Conservation (phyloP, 2,888 invertebrate genomes). For the Pomacea canaliculata region DNA sequence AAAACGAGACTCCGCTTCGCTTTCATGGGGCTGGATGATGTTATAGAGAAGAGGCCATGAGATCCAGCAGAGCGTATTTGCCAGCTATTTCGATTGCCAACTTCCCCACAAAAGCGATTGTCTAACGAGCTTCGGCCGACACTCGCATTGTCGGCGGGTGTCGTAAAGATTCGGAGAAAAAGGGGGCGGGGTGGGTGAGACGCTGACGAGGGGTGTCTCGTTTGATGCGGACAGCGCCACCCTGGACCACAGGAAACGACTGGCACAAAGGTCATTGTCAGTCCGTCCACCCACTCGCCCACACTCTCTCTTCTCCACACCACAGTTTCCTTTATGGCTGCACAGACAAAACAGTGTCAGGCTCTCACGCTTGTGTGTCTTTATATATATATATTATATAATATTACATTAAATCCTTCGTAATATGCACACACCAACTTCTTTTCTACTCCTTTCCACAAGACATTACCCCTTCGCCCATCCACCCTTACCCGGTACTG, state of each 20-base stretch:
- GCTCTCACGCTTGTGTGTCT: no score
- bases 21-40: neutral
- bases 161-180: conserved; percentile 1
- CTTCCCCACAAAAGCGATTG: conserved; percentile 14
- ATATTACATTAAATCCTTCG: neutral
- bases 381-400: no score
- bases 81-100: neutral
- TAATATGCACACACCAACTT: no score
- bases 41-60: neutral
- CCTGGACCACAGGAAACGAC: no score
- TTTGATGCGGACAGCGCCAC: no score
- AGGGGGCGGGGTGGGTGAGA: no score
- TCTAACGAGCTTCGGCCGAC: neutral
- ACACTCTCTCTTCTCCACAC: conserved; percentile 6
- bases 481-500: no score
- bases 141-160: conserved; percentile 14
- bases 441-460: no score
- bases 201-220: no score
- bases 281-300: conserved; percentile 2
- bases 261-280: neutral
- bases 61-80: neutral
- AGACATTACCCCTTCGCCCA: no score
- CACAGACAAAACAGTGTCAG: no score
- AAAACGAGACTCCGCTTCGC: conserved; percentile 6
- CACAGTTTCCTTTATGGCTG: no score